These are phyloP conservation scores for Numida meleagris DNA, from an alignment of 2,113 vertebrate species.

Conservation along the genomic window DNA sequence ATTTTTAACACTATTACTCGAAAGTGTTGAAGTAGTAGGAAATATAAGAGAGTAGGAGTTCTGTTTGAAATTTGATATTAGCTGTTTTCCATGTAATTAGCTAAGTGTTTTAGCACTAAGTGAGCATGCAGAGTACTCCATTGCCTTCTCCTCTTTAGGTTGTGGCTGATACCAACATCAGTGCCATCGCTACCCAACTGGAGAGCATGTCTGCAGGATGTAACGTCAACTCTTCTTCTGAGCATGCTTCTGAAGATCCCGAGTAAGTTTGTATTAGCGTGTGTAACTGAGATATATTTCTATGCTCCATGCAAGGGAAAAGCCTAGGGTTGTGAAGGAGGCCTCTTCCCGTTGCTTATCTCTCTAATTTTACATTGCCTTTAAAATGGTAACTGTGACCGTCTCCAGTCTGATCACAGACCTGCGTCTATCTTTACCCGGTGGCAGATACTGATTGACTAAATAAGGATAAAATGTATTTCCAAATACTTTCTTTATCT, in stretches of 20 bases:
- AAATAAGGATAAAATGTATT: neutral
- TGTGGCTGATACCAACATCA: conserved; percentile 94
- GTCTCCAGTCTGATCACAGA: neutral
- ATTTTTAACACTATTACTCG: neutral
- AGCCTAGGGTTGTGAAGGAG: neutral
- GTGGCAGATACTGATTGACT: neutral
- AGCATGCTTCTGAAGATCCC: conserved; percentile 77
- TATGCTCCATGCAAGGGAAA: neutral
- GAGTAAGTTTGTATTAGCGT: conserved; percentile 82
- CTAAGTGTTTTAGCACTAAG: neutral
- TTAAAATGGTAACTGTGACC: neutral
- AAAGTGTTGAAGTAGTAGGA: neutral
- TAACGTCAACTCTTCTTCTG: conserved; percentile 59
- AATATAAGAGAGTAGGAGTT: no score
- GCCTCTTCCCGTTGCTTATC: neutral
- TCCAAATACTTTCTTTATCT: neutral
- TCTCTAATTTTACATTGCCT: neutral
- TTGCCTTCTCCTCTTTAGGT: conserved; percentile 76
- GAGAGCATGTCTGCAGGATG: conserved; percentile 84
- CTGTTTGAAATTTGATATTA: neutral
- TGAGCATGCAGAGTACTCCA: neutral
- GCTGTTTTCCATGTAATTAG: neutral
- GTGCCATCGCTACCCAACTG: conserved; percentile 90
- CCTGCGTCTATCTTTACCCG: neutral
- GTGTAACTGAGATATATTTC: neutral